Evolutionary conservation across 2,797 vertebrate genomes (phyloP).

Genomic region (Ciconia nigra): DNA sequence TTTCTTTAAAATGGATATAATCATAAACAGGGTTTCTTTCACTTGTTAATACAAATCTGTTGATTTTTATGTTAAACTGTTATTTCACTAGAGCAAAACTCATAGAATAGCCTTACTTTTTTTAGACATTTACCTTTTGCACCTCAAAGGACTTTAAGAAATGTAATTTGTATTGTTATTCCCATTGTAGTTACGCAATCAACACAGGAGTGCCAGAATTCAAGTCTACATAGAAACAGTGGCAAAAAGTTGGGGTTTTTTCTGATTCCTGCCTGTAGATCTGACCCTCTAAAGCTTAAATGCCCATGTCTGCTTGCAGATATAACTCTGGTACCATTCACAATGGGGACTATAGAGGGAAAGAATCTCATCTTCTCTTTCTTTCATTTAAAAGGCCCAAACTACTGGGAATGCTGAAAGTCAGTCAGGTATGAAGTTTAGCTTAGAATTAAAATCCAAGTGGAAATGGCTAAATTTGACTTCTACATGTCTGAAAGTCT

Average conservation of each 20-base stretch:
- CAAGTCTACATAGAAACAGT: background rate
- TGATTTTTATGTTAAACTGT: background rate
- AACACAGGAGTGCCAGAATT: background rate
- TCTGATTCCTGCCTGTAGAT: background rate
- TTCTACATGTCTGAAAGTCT: background rate
- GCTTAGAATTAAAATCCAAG: background rate
- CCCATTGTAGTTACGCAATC: background rate
- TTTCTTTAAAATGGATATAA: background rate
- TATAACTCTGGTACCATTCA: background rate
- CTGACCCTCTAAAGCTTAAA: background rate
- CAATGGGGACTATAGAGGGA: accelerated
- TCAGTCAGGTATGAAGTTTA: background rate
- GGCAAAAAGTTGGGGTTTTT: background rate
- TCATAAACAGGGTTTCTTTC: background rate
- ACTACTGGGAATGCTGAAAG: background rate
- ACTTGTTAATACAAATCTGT: background rate
- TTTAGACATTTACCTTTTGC: background rate
- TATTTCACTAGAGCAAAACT: background rate
- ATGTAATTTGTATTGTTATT: background rate
- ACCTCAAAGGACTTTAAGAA: background rate
- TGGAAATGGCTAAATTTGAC: background rate
- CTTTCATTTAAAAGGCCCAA: background rate
- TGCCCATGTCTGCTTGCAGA: background rate
- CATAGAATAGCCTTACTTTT: background rate
- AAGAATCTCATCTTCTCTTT: background rate